Base-by-base conservation (phyloP, 2,888 invertebrate genomes). In the Conistra vaccinii region DNA sequence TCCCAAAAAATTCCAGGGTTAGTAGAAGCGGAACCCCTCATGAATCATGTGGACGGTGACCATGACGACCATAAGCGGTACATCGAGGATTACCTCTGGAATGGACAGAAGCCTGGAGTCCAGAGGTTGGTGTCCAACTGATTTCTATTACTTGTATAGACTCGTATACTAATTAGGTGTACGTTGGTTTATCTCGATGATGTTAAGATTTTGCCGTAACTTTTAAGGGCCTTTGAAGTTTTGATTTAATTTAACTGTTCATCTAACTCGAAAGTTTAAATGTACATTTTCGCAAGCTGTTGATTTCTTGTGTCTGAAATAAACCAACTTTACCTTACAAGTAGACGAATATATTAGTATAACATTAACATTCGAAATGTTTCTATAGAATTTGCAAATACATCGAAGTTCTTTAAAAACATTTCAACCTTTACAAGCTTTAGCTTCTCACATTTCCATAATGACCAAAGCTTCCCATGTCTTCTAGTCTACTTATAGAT, bases 11-110 rank as follows among this genome's bases (percentile, higher is more conserved):
- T 95, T 96, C 87, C 96, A 96, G 96, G 97, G 90, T 97, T 96
- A 85, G 97, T 97, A 88, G 98, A 98, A 95, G 97, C 98, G 90
- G 98, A 98, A 93, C 98, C 98, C 26, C 96, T 98, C 87, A 98
- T 98, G 94, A 97, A 97, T 92, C 97, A 97, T 93, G 95, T 96
- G 81, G 97, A 97, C 81, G 95, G 95, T 45, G 97, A 97, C 85
- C 95, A 95, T 83, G 94, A 96, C 45, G 95, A 96, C 51, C 93
- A 90, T 72, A 96, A 96, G 87, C 92, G 94, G 76, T 96, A 96
- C 91, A 96, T 96, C 83, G 96, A 96, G 84, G 96, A 96, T 82
- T 96, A 96, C 82, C 92, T 96, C 57, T 96, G 96, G 95, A 96
- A 96, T 66, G 96, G 96, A 10, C 96, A 96, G 90, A 96, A 96